Conservation (phyloP, 2,113 vertebrate genomes). For the Ia io region DNA sequence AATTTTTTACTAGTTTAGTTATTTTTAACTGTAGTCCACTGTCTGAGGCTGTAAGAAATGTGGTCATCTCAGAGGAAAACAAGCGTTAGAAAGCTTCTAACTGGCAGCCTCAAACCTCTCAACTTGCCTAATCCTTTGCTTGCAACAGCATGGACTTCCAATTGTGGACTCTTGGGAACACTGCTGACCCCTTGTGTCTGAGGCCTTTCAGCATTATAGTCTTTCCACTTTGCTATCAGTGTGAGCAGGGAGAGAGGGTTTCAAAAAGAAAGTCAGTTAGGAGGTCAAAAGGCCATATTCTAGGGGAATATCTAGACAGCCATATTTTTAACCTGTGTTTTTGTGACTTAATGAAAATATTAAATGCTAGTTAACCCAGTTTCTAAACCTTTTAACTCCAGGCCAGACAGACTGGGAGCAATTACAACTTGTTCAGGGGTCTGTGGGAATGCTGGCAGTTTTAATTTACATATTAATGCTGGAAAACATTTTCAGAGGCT, state of each 20-base stretch:
- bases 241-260: not conserved
- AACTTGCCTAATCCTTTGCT: not conserved
- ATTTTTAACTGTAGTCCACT: not conserved
- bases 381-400: conserved; percentile 43
- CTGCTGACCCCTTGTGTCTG: not conserved
- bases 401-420: conserved; percentile 42
- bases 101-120: not conserved
- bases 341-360: conserved; percentile 48
- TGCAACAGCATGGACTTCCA: not conserved
- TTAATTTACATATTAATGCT: conserved; percentile 75
- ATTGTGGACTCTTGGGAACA: not conserved
- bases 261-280: not conserved
- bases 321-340: conserved; percentile 39
- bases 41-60: not conserved
- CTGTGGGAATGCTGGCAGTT: conserved; percentile 55
- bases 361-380: conserved; percentile 55
- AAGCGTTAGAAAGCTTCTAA: not conserved
- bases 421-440: conserved; percentile 52
- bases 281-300: not conserved
- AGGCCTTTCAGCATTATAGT: not conserved
- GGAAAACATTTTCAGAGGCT: conserved; percentile 55
- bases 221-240: not conserved
- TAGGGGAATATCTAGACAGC: not conserved
- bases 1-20: not conserved
- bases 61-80: not conserved